These are phyloP conservation scores for Phaethornis superciliosus DNA, from an alignment of 2,113 vertebrate genomes.

Conservation along the genomic window DNA sequence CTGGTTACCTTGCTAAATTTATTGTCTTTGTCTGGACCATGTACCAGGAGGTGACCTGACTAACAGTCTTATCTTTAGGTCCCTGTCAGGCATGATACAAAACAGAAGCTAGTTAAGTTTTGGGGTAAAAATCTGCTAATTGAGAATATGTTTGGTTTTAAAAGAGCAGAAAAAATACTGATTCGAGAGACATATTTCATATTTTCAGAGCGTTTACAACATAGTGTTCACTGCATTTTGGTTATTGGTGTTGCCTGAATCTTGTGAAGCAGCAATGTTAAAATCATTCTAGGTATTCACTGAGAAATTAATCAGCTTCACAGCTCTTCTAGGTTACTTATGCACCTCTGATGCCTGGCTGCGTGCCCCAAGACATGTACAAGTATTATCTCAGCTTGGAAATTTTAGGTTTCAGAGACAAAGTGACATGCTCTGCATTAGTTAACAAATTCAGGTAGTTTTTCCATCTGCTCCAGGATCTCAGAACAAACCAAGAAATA, in stretches of 20 bases:
- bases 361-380: fast-evolving
- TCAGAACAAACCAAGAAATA: neutral
- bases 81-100: too few species aligned
- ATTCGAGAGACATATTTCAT: too few species aligned
- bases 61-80: too few species aligned
- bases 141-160: too few species aligned
- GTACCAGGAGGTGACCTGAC: too few species aligned
- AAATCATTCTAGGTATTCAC: neutral
- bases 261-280: neutral
- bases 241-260: neutral
- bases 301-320: neutral
- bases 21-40: too few species aligned
- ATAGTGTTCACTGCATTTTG: neutral
- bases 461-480: neutral
- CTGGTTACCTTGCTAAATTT: too few species aligned
- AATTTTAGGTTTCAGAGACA: neutral
- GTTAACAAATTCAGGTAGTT: neutral
- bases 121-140: too few species aligned
- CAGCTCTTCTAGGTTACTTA: neutral
- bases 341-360: neutral
- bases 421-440: neutral
- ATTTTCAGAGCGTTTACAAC: too few species aligned
- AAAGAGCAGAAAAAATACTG: too few species aligned
- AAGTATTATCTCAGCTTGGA: neutral
- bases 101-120: too few species aligned